Conservation (phyloP, 2,113 vertebrate genomes). For the Corydoras maculifer region DNA sequence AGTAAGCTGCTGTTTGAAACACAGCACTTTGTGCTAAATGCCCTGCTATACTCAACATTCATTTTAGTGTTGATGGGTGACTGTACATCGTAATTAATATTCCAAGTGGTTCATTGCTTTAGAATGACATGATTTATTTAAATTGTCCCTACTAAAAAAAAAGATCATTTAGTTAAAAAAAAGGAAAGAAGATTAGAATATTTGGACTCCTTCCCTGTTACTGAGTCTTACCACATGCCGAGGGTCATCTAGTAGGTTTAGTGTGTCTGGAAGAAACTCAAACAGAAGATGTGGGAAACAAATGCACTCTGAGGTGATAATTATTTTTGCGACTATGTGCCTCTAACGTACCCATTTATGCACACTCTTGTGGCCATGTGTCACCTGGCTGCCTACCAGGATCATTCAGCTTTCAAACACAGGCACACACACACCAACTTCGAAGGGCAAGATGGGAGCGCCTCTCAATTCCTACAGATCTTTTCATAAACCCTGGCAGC, state of each 20-base stretch:
- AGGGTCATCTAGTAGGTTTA: conserved; percentile 62
- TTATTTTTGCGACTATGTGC: conserved; percentile 55
- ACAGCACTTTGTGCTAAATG: not conserved
- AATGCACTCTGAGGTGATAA: conserved; percentile 56
- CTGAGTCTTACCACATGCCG: conserved; percentile 67
- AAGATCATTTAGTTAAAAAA: conserved; percentile 56
- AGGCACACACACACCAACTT: conserved; percentile 28
- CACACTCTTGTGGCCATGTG: conserved; percentile 4
- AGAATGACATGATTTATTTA: conserved; percentile 52
- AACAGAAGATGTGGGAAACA: conserved; percentile 42
- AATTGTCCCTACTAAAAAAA: conserved; percentile 55
- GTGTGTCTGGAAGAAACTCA: conserved; percentile 39
- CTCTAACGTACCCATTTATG: conserved; percentile 40
- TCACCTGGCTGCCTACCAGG: conserved; percentile 59
- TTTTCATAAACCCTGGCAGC: conserved; percentile 69
- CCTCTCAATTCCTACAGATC: conserved; percentile 41
- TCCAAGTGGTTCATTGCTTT: conserved; percentile 47
- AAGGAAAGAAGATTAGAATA: conserved; percentile 55
- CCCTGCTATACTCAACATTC: not conserved
- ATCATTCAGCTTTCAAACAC: conserved; percentile 33
- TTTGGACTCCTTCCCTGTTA: conserved; percentile 65
- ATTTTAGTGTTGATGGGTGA: not conserved
- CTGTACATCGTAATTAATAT: not conserved
- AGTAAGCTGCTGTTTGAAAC: not conserved
- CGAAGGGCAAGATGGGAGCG: conserved; percentile 25